Percentiles rank a stretch among this genome's conserved stretches.
phyloP scores from a whole-genome alignment of 2,888 invertebrate species.

The Drosophila meridiana region DNA sequence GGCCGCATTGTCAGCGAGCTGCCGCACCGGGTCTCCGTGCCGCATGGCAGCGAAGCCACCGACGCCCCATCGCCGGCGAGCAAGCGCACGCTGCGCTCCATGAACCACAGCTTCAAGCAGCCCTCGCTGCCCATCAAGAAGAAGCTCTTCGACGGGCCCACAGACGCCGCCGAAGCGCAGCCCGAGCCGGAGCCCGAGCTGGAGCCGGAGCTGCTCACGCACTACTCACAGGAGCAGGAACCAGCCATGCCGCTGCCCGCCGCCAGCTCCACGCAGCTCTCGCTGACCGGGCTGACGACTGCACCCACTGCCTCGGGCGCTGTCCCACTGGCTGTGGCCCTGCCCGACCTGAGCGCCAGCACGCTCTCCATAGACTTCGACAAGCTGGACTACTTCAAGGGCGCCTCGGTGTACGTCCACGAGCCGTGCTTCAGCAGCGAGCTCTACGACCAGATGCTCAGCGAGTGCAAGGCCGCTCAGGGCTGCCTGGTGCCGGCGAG shows the following conservation, averaged over 20 bases:
- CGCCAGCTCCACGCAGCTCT: constrained; percentile 71
- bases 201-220: constrained; percentile 71
- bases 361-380: constrained; percentile 81
- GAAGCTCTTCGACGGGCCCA: constrained; percentile 68
- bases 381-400: constrained; percentile 81
- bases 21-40: constrained; percentile 79
- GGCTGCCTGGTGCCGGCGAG: constrained; percentile 86
- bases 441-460: constrained; percentile 83
- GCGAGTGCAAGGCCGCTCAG: constrained; percentile 86
- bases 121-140: constrained; percentile 79
- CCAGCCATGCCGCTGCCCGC: constrained; percentile 71
- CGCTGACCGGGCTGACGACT: neutral
- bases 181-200: constrained; percentile 13
- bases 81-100: constrained; percentile 85
- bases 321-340: neutral
- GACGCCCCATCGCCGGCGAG: constrained; percentile 88
- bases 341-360: constrained; percentile 71
- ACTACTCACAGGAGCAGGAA: constrained; percentile 82
- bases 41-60: constrained; percentile 59
- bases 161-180: neutral
- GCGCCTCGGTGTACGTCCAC: constrained; percentile 83
- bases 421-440: constrained; percentile 85
- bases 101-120: constrained; percentile 84
- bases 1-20: constrained; percentile 86
- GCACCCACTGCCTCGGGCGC: neutral